These are phyloP conservation scores for Podiceps cristatus DNA, from an alignment of 2,113 vertebrate species.

Conservation along the genomic window DNA sequence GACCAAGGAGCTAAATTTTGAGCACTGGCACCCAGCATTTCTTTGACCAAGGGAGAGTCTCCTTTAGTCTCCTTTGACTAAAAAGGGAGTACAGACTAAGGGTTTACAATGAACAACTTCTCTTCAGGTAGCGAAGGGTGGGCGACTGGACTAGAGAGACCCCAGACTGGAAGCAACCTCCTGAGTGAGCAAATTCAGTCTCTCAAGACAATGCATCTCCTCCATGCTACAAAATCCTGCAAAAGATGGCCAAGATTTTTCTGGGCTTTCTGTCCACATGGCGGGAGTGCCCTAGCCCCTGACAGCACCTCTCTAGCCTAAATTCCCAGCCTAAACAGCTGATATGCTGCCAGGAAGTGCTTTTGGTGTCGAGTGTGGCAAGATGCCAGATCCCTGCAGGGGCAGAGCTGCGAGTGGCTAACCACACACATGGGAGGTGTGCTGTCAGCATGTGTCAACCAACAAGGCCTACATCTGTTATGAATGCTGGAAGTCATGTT, in stretches of 20 bases:
- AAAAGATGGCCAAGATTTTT: not conserved
- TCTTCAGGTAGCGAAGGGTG: not conserved
- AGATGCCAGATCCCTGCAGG: not conserved
- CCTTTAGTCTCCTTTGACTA: not conserved
- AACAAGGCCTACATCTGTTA: not conserved
- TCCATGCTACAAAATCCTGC: not conserved
- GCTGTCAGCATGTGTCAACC: accelerated
- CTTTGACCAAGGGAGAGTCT: not conserved
- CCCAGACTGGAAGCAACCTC: not conserved
- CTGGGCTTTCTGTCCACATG: not conserved
- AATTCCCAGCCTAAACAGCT: not conserved
- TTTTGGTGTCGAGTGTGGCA: not conserved
- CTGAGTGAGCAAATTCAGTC: not conserved
- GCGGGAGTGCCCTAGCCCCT: not conserved
- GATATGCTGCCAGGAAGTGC: not conserved
- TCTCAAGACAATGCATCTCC: not conserved
- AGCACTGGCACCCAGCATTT: accelerated
- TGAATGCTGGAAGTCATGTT: not conserved
- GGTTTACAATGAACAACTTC: not conserved
- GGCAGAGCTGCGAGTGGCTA: not conserved
- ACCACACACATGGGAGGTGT: accelerated
- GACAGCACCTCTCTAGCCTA: not conserved
- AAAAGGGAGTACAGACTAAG: not conserved
- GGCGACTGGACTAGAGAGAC: not conserved
- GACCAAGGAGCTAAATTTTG: not conserved